phyloP scores from a whole-genome alignment of 2,113 vertebrate species.

The Zosterops hypoxanthus region DNA sequence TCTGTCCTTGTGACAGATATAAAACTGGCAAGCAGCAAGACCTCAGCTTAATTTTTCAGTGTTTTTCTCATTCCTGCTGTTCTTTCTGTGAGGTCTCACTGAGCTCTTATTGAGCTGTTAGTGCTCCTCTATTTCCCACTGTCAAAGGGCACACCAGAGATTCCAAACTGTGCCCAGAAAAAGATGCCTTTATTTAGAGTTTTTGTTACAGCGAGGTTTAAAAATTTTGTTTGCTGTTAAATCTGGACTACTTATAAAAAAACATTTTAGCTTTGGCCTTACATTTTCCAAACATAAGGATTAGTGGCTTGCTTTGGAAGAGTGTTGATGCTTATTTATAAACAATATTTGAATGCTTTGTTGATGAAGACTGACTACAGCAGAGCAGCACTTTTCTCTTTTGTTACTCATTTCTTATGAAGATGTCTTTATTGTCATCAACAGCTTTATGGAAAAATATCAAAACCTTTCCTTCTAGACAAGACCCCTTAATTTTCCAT shows the following conservation, averaged over 20 bases:
- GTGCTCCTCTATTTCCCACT: background rate
- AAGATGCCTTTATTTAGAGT: background rate
- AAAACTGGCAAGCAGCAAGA: constrained; percentile 6
- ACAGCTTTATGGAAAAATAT: background rate
- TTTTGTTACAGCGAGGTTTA: background rate
- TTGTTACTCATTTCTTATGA: background rate
- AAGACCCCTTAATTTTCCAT: background rate
- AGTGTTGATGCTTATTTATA: background rate
- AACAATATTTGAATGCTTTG: background rate
- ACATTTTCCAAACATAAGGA: background rate
- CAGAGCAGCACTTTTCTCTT: background rate
- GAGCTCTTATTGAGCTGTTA: background rate
- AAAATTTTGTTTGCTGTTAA: background rate
- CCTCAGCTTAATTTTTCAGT: background rate
- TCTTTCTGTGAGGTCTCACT: background rate
- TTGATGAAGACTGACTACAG: background rate
- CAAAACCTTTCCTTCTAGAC: background rate
- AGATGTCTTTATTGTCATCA: background rate
- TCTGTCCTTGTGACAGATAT: background rate
- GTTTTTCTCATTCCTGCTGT: background rate
- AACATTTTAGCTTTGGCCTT: background rate
- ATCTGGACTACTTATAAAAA: background rate
- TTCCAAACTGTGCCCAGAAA: background rate
- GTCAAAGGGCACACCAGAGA: background rate
- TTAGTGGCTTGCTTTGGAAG: background rate